Evolutionary conservation across 2,888 invertebrate species (phyloP).

Genomic region (Zygaena filipendulae): DNA sequence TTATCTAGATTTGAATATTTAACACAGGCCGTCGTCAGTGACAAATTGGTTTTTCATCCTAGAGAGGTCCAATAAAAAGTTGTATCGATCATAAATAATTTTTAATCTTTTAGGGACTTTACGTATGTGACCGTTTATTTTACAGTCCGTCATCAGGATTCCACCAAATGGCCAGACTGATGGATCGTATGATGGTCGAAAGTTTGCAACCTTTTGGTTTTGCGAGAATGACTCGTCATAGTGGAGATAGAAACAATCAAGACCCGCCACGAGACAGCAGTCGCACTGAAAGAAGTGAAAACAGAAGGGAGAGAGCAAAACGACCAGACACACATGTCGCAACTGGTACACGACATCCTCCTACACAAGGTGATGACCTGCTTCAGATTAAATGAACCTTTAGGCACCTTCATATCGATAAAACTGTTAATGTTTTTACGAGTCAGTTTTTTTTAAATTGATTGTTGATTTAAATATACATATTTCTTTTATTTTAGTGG

Average conservation of each 20-base stretch:
- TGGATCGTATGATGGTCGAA: slow-evolving; percentile 77
- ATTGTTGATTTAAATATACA: no score
- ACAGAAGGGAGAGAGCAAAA: slow-evolving; percentile 30
- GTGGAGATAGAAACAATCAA: slow-evolving; percentile 28
- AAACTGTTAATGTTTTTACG: no score
- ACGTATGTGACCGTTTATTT: no score
- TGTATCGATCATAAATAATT: no score
- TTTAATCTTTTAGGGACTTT: no score
- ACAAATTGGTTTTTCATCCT: no score
- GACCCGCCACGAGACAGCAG: slow-evolving; percentile 41
- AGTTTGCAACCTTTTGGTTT: slow-evolving; percentile 74
- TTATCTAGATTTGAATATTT: no score
- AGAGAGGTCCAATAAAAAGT: no score
- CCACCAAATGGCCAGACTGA: slow-evolving; percentile 79
- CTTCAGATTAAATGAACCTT: slow-evolving; percentile 5
- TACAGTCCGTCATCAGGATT: slow-evolving; percentile 70
- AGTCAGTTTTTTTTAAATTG: no score
- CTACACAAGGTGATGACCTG: slow-evolving; percentile 59
- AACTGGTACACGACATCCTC: slow-evolving; percentile 50
- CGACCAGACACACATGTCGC: slow-evolving; percentile 32
- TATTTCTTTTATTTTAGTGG: no score
- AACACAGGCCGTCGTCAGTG: no score
- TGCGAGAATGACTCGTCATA: slow-evolving; percentile 70
- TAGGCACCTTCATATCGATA: no score
- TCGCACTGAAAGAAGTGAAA: slow-evolving; percentile 33